Conservation (phyloP, 2,797 vertebrate species). For the Sebastolobus altivelis region DNA sequence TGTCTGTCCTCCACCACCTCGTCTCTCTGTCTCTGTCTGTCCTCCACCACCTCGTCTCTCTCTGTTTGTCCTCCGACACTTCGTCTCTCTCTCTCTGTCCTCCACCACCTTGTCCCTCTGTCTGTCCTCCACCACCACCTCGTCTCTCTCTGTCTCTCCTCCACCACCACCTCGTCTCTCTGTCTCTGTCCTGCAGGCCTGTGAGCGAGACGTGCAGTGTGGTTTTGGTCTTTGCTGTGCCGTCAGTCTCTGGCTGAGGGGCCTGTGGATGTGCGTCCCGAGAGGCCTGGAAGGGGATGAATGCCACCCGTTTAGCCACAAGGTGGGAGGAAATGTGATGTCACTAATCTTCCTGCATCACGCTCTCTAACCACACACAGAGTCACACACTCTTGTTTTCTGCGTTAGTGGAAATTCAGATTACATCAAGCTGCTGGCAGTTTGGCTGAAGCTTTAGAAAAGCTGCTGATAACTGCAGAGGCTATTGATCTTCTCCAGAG, state of each 20-base stretch:
- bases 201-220: constrained; percentile 92
- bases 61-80: not conserved
- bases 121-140: no score
- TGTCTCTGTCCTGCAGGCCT: constrained; percentile 84
- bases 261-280: constrained; percentile 92
- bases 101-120: no score
- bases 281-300: constrained; percentile 90
- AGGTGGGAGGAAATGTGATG: constrained; percentile 81
- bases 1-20: no score
- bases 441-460: constrained; percentile 62
- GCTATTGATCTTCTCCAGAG: constrained; percentile 72
- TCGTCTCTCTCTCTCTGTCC: not conserved
- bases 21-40: no score
- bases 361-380: not conserved
- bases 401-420: constrained; percentile 32
- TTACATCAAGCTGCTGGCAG: constrained; percentile 56
- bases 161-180: not conserved
- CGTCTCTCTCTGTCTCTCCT: not conserved
- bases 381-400: constrained; percentile 15
- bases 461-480: constrained; percentile 77
- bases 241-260: constrained; percentile 92
- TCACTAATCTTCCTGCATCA: constrained; percentile 23
- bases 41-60: not conserved
- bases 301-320: constrained; percentile 93
- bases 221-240: constrained; percentile 91